These are phyloP conservation scores for Vulpes lagopus DNA, from an alignment of 2,113 vertebrate species.

Conservation along the genomic window DNA sequence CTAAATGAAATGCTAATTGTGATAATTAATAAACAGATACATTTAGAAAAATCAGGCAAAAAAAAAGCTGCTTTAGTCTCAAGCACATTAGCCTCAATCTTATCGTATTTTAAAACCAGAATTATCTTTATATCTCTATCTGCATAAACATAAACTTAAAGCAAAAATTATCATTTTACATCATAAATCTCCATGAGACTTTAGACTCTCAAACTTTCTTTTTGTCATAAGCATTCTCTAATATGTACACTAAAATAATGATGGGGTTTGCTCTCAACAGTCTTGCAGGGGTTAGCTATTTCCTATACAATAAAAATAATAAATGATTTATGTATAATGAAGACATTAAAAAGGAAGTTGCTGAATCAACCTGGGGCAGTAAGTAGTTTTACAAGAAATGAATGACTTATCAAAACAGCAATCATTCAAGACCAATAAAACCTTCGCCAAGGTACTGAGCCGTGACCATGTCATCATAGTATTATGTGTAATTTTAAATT, in stretches of 20 bases:
- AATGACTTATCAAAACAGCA: not conserved
- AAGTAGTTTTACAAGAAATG: conserved; percentile 1
- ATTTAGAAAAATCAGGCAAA: not conserved
- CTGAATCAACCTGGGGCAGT: not conserved
- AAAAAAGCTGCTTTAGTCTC: not conserved
- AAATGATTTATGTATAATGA: not conserved
- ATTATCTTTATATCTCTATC: not conserved
- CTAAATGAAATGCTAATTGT: not conserved
- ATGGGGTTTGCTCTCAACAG: not conserved
- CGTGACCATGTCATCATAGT: not conserved
- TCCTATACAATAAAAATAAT: not conserved
- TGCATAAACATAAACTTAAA: not conserved
- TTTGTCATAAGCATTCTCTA: not conserved
- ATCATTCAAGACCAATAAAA: not conserved
- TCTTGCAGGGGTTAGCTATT: not conserved
- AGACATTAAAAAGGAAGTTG: not conserved
- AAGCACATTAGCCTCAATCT: not conserved
- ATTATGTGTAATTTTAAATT: not conserved
- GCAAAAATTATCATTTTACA: conserved; percentile 11
- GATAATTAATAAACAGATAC: not conserved
- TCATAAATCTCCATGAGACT: not conserved
- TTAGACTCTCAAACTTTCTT: not conserved
- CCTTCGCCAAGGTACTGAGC: not conserved
- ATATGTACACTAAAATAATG: not conserved
- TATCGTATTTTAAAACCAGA: not conserved